Evolutionary conservation across 1,140 invertebrate species (phyloP).

Genomic region (Hydropsyche tenuis): DNA sequence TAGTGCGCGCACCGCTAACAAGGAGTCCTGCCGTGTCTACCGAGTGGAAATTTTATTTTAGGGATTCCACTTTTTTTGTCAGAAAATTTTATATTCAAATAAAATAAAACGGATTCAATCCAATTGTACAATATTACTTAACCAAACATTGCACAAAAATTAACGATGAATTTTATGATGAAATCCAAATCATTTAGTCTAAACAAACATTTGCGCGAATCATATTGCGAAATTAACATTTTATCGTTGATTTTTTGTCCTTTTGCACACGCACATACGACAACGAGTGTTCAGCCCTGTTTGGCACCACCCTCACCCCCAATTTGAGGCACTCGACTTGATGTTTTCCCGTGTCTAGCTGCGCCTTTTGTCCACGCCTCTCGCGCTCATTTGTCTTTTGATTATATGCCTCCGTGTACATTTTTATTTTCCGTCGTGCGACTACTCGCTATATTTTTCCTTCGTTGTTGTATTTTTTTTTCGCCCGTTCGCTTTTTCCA

Average conservation of each 20-base stretch:
- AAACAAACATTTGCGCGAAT: no score
- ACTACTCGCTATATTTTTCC: slow-evolving; percentile 27
- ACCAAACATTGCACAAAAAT: no score
- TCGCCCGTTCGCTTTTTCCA: slow-evolving; percentile 15
- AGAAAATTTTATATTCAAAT: background rate
- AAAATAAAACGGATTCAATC: background rate
- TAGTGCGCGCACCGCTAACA: slow-evolving; percentile 50
- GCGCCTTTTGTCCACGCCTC: slow-evolving; percentile 48
- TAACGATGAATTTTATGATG: no score
- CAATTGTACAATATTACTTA: no score
- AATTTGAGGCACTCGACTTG: slow-evolving; percentile 46
- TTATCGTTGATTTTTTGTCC: no score
- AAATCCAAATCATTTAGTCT: no score
- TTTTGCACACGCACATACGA: no score
- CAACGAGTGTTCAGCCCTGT: slow-evolving; percentile 33
- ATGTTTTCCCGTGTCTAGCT: slow-evolving; percentile 37
- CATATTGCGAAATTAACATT: no score
- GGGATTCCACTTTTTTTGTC: background rate
- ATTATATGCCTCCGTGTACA: slow-evolving; percentile 40
- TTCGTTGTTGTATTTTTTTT: slow-evolving; percentile 28
- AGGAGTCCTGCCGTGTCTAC: slow-evolving; percentile 28
- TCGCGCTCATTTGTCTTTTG: slow-evolving; percentile 50
- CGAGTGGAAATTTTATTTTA: slow-evolving; percentile 7
- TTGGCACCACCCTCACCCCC: background rate
- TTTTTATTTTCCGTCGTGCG: slow-evolving; percentile 35